Percentiles rank a stretch among this genome's conserved stretches.
Conservation (phyloP, 2,113 vertebrate species). For the Dolichotis patagonum region DNA sequence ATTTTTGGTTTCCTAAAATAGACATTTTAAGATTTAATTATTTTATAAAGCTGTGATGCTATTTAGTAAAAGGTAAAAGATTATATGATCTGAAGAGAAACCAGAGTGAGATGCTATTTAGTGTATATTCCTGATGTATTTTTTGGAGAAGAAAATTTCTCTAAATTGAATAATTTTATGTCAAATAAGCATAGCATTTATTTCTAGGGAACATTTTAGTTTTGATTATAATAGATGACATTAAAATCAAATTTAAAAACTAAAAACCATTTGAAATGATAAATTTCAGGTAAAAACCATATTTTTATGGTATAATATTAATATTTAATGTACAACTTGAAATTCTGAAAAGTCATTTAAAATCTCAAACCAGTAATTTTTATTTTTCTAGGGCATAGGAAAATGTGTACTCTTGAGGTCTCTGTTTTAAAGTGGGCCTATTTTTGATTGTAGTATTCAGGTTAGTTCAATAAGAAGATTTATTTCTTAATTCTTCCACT, state of each 20-base stretch:
- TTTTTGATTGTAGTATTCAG: not conserved
- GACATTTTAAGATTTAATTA: too few species aligned
- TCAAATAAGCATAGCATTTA: not conserved
- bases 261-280: conserved; percentile 43
- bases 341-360: conserved; percentile 43
- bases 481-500: conserved; percentile 12
- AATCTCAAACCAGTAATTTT: not conserved
- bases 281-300: conserved; percentile 13
- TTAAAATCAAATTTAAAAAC: conserved; percentile 40
- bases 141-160: conserved; percentile 16
- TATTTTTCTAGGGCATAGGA: not conserved
- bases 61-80: too few species aligned
- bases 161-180: conserved; percentile 13
- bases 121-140: not conserved
- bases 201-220: conserved; percentile 23
- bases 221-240: not conserved
- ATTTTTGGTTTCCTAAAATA: too few species aligned
- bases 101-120: not conserved
- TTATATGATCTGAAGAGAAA: too few species aligned
- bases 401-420: not conserved
- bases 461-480: not conserved
- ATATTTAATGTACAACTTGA: not conserved
- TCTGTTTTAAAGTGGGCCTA: not conserved
- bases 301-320: conserved; percentile 7
- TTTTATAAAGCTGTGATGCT: too few species aligned